Evolutionary conservation across 2,797 vertebrate species (phyloP).

Genomic region (Bradypodion ventrale): DNA sequence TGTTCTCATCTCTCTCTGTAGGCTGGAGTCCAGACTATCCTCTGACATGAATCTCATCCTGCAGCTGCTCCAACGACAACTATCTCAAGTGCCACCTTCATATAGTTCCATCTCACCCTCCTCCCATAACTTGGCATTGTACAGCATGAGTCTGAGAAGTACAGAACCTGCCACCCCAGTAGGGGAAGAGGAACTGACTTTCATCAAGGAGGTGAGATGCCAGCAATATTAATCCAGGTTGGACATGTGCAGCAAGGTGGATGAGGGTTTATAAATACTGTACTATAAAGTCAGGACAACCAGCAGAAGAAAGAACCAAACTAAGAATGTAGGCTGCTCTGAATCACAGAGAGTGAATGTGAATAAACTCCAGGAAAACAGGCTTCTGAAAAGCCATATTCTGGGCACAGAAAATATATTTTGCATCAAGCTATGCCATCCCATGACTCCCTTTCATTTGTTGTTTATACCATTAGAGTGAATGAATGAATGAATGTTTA

Average conservation of each 20-base stretch:
- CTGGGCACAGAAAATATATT: background rate
- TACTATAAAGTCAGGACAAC: background rate
- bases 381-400: background rate
- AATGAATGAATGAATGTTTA: background rate
- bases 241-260: background rate
- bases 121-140: conserved; percentile 78
- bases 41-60: conserved; percentile 93
- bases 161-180: conserved; percentile 69
- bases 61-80: conserved; percentile 92
- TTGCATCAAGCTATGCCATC: background rate
- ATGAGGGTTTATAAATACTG: background rate
- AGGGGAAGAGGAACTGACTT: conserved; percentile 19
- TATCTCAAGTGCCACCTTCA: conserved; percentile 84
- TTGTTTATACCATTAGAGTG: background rate
- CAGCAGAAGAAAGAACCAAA: background rate
- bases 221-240: background rate
- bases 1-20: conserved; percentile 64
- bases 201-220: conserved; percentile 64
- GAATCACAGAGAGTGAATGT: background rate
- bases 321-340: background rate
- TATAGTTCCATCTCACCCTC: conserved; percentile 85
- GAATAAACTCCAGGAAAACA: background rate
- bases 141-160: conserved; percentile 71
- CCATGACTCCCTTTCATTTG: background rate
- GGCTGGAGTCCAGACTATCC: conserved; percentile 94